Evolutionary conservation across 2,113 vertebrate species (phyloP), one percentile per base, ranked within the genome.

Genomic region (Okapia johnstoni): DNA sequence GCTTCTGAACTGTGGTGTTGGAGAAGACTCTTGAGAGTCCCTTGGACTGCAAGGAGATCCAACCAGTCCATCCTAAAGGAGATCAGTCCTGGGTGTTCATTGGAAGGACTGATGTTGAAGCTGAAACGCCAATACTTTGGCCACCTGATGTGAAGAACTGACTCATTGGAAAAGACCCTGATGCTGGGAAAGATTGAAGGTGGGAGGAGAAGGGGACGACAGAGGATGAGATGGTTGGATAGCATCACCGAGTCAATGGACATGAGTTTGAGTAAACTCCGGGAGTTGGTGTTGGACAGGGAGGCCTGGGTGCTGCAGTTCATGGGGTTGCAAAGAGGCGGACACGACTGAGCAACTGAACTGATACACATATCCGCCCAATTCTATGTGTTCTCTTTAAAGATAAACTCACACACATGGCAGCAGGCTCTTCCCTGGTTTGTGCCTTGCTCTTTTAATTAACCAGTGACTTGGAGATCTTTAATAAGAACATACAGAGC

Each of bases 261-360:
- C 63, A 23, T 36, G 19, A 36, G n/a, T 70, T 12, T 70, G 63
- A 10, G n/a, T 36, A n/a, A 12, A 21, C n/a, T 70, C 63, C 1
- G 1, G n/a, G 4, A 36, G 63, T 12, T 36, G 63, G 4, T 70
- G 63, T 23, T 23, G 66, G 19, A 40, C 66, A 40, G n/a, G 19
- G 66, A 40, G 19, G n/a, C 66, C 63, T 36, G 66, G 0, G n/a
- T 70, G 66, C 66, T 70, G 5, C 66, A 36, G 66, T 40, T 2
- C 5, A 12, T 36, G 66, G 19, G n/a, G n/a, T 40, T 1, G 0
- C 66, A 23, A 70, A 36, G 10, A 70, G 19, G 23, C 4, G 1
- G 66, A 40, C 66, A 40, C n/a, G 1, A 36, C n/a, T 70, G n/a
- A 70, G 66, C 0, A 2, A 36, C n/a, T 70, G 10, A 70, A 40